These are phyloP conservation scores for Mycetomoellerius zeteki DNA, from an alignment of 1,140 invertebrate genomes.

Conservation along the genomic window DNA sequence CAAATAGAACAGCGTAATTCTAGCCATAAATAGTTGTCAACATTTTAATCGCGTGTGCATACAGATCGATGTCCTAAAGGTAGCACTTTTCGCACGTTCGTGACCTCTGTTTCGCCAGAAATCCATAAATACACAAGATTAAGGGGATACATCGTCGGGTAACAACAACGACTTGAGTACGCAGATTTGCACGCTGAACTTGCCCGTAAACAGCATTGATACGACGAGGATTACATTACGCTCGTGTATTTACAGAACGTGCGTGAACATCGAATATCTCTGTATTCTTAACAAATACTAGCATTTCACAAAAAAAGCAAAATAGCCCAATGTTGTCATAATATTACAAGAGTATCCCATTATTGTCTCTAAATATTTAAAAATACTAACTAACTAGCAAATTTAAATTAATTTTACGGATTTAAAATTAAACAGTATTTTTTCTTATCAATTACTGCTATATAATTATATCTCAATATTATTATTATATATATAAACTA, in stretches of 20 bases:
- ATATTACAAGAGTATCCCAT: neutral
- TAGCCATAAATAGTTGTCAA: slow-evolving; percentile 48
- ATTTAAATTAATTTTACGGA: slow-evolving; percentile 1
- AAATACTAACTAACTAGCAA: neutral
- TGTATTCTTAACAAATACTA: slow-evolving; percentile 26
- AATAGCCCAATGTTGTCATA: neutral
- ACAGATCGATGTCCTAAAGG: slow-evolving; percentile 15
- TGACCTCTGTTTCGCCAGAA: slow-evolving; percentile 41
- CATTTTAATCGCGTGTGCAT: slow-evolving; percentile 4
- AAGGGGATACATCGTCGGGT: slow-evolving; percentile 26
- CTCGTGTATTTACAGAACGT: slow-evolving; percentile 48
- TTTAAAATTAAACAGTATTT: neutral
- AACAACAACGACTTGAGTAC: slow-evolving; percentile 41
- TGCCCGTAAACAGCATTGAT: slow-evolving; percentile 42
- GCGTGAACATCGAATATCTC: slow-evolving; percentile 36
- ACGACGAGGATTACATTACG: slow-evolving; percentile 21
- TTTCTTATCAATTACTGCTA: too few relatives aligned
- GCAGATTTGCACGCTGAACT: slow-evolving; percentile 44
- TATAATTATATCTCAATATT: neutral
- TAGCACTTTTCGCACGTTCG: slow-evolving; percentile 50
- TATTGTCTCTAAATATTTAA: neutral
- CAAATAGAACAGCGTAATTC: slow-evolving; percentile 37
- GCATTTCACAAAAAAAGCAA: neutral
- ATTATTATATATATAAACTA: neutral
- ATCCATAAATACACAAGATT: slow-evolving; percentile 59